Evolutionary conservation across 2,797 vertebrate genomes (phyloP).

Genomic region (Euthynnus affinis): DNA sequence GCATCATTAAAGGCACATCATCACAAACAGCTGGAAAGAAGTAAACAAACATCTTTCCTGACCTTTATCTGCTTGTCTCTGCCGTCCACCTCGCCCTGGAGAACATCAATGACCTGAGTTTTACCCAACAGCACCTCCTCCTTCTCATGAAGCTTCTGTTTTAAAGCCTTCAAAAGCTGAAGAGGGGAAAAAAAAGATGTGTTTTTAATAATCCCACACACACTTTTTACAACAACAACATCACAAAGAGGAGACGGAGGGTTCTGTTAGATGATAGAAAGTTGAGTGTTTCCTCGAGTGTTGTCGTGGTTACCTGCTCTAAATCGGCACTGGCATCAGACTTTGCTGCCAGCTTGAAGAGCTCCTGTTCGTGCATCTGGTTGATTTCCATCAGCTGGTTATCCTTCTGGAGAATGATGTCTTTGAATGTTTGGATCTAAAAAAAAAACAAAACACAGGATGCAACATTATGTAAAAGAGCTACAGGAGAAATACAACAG

Average conservation of each 20-base stretch:
- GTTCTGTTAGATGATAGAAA: no score
- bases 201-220: neutral
- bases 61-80: slow-evolving; percentile 90
- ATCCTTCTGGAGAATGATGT: slow-evolving; percentile 91
- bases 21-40: neutral
- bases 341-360: slow-evolving; percentile 91
- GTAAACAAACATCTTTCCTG: slow-evolving; percentile 41
- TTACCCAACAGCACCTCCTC: slow-evolving; percentile 93
- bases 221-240: neutral
- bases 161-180: slow-evolving; percentile 92
- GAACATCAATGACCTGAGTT: slow-evolving; percentile 91
- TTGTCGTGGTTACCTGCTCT: slow-evolving; percentile 89
- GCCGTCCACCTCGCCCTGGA: slow-evolving; percentile 91
- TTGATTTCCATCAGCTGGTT: slow-evolving; percentile 84
- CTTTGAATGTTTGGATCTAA: slow-evolving; percentile 90
- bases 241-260: neutral
- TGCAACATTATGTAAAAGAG: neutral
- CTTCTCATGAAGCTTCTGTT: slow-evolving; percentile 94
- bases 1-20: neutral
- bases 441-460: slow-evolving; percentile 37
- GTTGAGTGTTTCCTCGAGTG: neutral
- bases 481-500: neutral
- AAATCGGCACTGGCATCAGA: slow-evolving; percentile 92
- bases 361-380: slow-evolving; percentile 91
- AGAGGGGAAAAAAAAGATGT: neutral